Percentiles rank a stretch among this genome's conserved stretches.
Evolutionary conservation across 2,113 vertebrate species (phyloP).

Genomic region (Oryzias curvinotus): DNA sequence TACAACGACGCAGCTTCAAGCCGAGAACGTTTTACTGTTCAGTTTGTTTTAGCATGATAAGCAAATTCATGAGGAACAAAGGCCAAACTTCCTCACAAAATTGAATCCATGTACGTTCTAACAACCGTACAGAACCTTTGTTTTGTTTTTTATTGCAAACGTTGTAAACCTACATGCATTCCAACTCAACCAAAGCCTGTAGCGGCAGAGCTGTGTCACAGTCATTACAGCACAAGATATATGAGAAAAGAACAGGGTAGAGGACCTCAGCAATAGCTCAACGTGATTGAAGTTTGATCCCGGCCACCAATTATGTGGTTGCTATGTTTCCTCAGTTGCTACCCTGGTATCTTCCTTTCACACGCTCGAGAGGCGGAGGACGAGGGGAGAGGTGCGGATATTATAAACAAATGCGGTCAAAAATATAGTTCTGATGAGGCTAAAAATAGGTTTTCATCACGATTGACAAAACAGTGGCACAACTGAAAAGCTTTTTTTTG

Average conservation of each 20-base stretch:
- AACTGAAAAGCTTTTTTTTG: too few relatives aligned
- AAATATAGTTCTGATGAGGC: not conserved
- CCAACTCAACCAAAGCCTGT: conserved; percentile 40
- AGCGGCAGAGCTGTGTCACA: conserved; percentile 40
- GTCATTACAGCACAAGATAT: conserved; percentile 53
- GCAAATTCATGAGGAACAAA: not conserved
- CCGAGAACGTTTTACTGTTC: not conserved
- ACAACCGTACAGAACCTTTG: conserved; percentile 18
- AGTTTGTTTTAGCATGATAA: not conserved
- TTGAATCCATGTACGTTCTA: conserved; percentile 21
- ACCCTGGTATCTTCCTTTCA: conserved; percentile 62
- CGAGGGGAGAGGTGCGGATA: conserved; percentile 9
- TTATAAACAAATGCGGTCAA: conserved; percentile 29
- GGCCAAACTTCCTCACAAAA: conserved; percentile 20
- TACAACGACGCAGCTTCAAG: not conserved
- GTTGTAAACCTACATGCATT: conserved; percentile 59
- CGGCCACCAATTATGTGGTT: conserved; percentile 65
- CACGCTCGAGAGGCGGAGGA: conserved; percentile 37
- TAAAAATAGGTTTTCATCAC: conserved; percentile 2
- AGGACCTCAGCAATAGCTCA: conserved; percentile 33
- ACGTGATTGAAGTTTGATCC: conserved; percentile 58
- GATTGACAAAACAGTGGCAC: too few relatives aligned
- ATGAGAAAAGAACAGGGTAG: conserved; percentile 50
- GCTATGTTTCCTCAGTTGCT: conserved; percentile 68
- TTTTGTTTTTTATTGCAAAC: conserved; percentile 30